Evolutionary conservation across 2,113 vertebrate genomes (phyloP).

Genomic region (Thamnaconus septentrionalis): DNA sequence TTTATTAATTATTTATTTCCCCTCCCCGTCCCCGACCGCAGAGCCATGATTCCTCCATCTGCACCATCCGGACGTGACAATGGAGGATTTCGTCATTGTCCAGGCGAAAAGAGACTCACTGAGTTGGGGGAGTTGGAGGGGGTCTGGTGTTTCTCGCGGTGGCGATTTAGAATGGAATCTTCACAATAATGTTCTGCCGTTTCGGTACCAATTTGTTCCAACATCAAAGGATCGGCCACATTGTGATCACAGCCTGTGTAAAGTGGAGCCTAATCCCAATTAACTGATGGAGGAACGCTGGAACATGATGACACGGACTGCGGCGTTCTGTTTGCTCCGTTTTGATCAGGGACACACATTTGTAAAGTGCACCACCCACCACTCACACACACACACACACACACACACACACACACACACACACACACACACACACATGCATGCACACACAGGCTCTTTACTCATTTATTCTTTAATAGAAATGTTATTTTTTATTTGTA

Average conservation of each 20-base stretch:
- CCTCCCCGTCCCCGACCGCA: conserved; percentile 14
- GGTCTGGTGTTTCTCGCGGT: conserved; percentile 7
- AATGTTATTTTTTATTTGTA: no score
- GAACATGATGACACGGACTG: conserved; percentile 32
- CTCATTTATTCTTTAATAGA: no score
- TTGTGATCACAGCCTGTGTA: conserved; percentile 38
- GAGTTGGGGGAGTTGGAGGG: conserved; percentile 32
- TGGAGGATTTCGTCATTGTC: conserved; percentile 45
- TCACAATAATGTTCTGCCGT: conserved; percentile 32
- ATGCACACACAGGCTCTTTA: no score
- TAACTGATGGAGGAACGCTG: conserved; percentile 41
- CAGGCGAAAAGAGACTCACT: conserved; percentile 39
- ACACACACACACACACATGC: no score
- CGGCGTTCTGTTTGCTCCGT: conserved; percentile 20
- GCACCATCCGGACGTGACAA: conserved; percentile 42
- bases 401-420: no score
- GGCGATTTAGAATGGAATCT: conserved; percentile 50
- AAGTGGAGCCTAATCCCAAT: conserved; percentile 58
- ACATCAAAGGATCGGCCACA: conserved; percentile 59
- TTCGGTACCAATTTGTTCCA: conserved; percentile 47
- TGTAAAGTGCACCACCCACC: conserved; percentile 7
- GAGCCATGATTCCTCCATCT: conserved; percentile 21
- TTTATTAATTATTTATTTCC: background rate
- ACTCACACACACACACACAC: no score
- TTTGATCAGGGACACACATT: conserved; percentile 12